Evolutionary conservation across 2,888 invertebrate species (phyloP).

Genomic region (Candidula unifasciata): DNA sequence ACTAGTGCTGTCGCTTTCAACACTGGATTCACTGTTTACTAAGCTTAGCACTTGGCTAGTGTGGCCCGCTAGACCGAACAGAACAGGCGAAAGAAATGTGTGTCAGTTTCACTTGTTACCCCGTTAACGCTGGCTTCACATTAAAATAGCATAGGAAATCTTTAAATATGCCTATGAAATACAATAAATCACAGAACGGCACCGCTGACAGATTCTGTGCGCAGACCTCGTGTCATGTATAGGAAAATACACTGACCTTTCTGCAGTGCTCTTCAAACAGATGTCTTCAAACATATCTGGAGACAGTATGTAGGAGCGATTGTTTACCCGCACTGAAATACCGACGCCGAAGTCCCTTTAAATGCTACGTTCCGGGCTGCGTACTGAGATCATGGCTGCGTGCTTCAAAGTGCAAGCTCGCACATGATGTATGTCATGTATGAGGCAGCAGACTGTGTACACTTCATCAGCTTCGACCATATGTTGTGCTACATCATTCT

Average conservation of each 20-base stretch:
- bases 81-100: no score
- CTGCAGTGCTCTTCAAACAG: background rate
- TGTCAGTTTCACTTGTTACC: background rate
- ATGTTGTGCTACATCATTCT: no score
- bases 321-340: slow-evolving; percentile 16
- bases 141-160: background rate
- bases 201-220: no score
- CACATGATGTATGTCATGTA: no score
- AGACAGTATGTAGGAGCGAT: background rate
- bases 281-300: background rate
- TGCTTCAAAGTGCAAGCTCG: no score
- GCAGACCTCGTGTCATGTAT: no score
- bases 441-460: no score
- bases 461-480: no score
- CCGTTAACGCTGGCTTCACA: background rate
- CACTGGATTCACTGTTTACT: slow-evolving; percentile 5
- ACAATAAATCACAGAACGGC: background rate
- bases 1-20: background rate
- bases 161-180: background rate
- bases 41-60: background rate
- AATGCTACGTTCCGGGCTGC: slow-evolving; percentile 12
- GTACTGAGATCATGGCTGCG: no score
- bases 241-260: no score
- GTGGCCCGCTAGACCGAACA: slow-evolving; percentile 11
- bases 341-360: background rate